phyloP scores from a whole-genome alignment of 2,113 vertebrate species.

The Crotophaga sulcirostris region DNA sequence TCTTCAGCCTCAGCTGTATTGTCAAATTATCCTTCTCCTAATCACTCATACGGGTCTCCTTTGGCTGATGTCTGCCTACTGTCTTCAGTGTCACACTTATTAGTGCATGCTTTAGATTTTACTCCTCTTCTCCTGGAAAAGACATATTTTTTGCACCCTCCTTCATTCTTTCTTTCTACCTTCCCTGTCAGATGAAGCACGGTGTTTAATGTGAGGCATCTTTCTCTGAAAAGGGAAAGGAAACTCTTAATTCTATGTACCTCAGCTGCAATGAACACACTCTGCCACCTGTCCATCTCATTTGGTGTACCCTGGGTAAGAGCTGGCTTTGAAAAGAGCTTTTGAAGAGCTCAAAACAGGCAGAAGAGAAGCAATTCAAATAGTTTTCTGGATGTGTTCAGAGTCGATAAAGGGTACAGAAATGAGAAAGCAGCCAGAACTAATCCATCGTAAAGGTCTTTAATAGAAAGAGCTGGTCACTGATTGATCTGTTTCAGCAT shows the following conservation, averaged over 20 bases:
- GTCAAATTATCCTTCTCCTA: not conserved
- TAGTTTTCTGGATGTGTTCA: not conserved
- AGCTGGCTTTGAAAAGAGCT: not conserved
- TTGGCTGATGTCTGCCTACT: not conserved
- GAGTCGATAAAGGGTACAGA: not conserved
- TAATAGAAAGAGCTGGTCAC: not conserved
- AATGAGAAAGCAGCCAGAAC: not conserved
- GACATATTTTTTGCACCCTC: accelerated
- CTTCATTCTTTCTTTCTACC: not conserved
- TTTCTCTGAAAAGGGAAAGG: not conserved
- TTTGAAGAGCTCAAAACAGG: not conserved
- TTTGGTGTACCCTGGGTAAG: not conserved
- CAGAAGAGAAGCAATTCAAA: not conserved
- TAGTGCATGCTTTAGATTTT: not conserved
- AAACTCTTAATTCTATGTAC: not conserved
- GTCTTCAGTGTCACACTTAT: not conserved
- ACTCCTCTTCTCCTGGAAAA: not conserved
- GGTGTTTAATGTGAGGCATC: not conserved
- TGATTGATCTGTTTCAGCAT: not conserved
- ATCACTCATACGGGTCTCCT: not conserved
- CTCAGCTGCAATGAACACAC: accelerated
- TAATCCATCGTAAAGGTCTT: not conserved
- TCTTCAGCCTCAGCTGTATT: not conserved
- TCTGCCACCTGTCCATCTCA: not conserved
- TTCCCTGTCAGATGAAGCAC: not conserved